phyloP scores from a whole-genome alignment of 2,113 vertebrate genomes.

The Geothlypis trichas region DNA sequence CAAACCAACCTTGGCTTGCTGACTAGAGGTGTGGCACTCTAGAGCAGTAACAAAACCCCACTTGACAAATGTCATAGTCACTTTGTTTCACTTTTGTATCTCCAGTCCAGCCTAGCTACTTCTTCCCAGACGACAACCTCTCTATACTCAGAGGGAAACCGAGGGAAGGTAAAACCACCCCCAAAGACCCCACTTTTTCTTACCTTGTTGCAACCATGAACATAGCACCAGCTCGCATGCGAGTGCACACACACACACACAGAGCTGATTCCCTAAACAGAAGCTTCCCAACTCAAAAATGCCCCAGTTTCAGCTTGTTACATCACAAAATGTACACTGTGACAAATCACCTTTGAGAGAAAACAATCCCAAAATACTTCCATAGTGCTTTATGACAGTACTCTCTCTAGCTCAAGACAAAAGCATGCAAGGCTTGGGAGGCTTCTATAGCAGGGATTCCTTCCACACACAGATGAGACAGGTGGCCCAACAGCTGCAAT shows the following conservation, averaged over 20 bases:
- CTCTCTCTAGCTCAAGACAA: neutral
- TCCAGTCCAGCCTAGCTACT: neutral
- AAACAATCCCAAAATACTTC: neutral
- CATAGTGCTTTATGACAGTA: neutral
- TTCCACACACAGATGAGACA: accelerated
- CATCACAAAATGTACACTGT: neutral
- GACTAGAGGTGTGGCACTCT: neutral
- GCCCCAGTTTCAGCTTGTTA: neutral
- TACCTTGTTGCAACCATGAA: neutral
- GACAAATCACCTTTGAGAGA: neutral
- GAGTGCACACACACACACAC: accelerated
- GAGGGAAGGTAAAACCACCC: neutral
- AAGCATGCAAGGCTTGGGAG: accelerated
- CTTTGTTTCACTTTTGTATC: neutral
- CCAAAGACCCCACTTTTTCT: neutral
- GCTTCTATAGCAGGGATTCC: neutral
- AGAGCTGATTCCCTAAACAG: neutral
- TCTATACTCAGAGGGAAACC: neutral
- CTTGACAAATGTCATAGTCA: neutral
- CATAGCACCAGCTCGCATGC: neutral
- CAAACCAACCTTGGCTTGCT: neutral
- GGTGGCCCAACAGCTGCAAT: neutral
- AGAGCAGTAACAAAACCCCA: neutral
- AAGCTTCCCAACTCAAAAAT: neutral
- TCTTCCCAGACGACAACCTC: neutral